Evolutionary conservation across 1,140 invertebrate species (phyloP).

Genomic region (Laupala kohalensis): DNA sequence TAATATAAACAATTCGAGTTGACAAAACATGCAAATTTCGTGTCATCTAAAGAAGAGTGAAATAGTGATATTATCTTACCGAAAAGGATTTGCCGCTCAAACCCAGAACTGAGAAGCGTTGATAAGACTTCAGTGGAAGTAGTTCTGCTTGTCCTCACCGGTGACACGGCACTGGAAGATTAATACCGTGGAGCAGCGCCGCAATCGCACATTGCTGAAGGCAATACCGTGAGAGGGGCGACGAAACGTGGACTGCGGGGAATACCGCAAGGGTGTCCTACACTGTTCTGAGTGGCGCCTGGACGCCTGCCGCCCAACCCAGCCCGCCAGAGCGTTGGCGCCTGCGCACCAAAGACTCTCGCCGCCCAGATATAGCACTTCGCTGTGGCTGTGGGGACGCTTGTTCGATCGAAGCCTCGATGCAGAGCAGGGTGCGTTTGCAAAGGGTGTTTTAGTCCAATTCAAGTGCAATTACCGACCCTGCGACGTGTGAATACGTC

Average conservation of each 20-base stretch:
- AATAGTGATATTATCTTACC: no score
- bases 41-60: no score
- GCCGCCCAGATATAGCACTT: neutral
- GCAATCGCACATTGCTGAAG: neutral
- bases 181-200: neutral
- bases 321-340: neutral
- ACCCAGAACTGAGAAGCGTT: no score
- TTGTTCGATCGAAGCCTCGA: neutral
- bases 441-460: neutral
- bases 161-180: neutral
- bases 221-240: neutral
- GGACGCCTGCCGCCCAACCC: neutral
- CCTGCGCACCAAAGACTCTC: neutral
- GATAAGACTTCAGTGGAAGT: no score
- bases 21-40: no score
- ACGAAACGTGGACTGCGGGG: neutral
- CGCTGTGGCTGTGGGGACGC: neutral
- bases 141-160: no score
- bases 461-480: neutral
- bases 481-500: neutral
- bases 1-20: no score
- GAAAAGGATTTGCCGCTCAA: no score
- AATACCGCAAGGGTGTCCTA: neutral
- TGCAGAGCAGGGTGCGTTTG: neutral
- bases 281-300: neutral